These are phyloP conservation scores for Austrolebias charrua DNA, from an alignment of 2,797 vertebrate genomes.

Conservation along the genomic window DNA sequence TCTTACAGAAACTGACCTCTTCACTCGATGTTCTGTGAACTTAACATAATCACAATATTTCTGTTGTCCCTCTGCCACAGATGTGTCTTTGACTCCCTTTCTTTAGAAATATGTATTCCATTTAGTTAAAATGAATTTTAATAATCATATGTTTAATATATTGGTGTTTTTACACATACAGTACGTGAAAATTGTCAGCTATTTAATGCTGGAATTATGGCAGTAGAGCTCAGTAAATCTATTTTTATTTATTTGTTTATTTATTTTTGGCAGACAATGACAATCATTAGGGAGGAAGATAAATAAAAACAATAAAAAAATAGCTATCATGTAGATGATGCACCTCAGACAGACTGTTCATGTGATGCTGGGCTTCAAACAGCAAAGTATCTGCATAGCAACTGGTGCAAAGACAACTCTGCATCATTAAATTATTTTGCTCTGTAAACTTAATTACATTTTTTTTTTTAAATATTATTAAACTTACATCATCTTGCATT, in stretches of 20 bases:
- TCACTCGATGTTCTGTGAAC: background rate
- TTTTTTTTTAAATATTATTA: no score
- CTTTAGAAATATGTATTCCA: background rate
- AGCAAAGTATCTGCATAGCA: background rate
- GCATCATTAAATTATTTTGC: no score
- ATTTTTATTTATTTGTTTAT: background rate
- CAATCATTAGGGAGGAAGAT: background rate
- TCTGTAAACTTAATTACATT: no score
- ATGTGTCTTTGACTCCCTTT: background rate
- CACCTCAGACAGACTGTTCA: background rate
- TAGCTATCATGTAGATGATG: background rate
- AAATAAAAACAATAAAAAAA: no score
- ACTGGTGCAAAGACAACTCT: no score
- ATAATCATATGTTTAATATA: background rate
- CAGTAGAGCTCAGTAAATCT: background rate
- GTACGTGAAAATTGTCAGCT: constrained; percentile 7
- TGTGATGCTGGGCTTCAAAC: constrained; percentile 7
- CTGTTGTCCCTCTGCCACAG: background rate
- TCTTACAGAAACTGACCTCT: background rate
- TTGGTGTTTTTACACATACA: no score
- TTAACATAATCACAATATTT: background rate
- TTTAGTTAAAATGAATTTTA: background rate
- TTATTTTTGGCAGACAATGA: background rate
- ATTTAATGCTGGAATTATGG: background rate
- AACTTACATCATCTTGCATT: no score